Evolutionary conservation across 2,888 invertebrate genomes (phyloP), one percentile per base, ranked within the genome.

Genomic region (Pegoplata infirma): DNA sequence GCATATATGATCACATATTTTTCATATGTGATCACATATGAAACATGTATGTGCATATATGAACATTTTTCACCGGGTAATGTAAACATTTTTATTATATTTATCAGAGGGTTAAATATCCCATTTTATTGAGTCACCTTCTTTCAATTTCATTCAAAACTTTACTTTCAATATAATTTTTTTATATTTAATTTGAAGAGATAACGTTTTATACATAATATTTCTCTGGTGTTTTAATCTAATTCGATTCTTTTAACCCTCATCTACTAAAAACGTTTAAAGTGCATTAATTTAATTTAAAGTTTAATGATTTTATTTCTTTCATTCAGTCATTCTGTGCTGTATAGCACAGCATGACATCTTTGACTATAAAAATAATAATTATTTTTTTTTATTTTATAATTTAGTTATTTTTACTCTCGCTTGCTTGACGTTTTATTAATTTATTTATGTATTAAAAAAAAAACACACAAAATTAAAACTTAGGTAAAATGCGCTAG

Each of bases 341-440:
- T 61, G 14, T 21, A 71, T 53, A 66, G 49, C 69, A 59, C 76
- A 76, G 76, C 58, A 23, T 69, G 76, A 69, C 63, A 58, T 64
- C 44, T 59, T 63, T 63, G 36, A 32, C 14, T 51, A 36, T 58
- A 40, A 76, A 76, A 59, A 36, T 76, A 59, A 36, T 76, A 76
- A 64, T 69, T 76, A 69, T 53, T 61, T 46, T 14, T 12, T 21
- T 17, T 36, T 17, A 19, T 46, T 14, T 1, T 12, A 40, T 25
- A 21, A 61, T 47, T 23, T 44, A 5, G 23, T 23, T 55, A n/a
- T 36, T 32, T 47, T 51, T 12, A 25, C n/a, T 21, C 3, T 46
- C 10, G 14, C 10, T 40, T 56, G n/a, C 8, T 10, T 10, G 3
- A 25, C 17, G 10, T 40, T 46, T 46, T n/a, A 40, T 36, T 6